Evolutionary conservation across 2,888 invertebrate species (phyloP), one percentile per base, ranked within the genome.

Genomic region (Masnerella sp.): DNA sequence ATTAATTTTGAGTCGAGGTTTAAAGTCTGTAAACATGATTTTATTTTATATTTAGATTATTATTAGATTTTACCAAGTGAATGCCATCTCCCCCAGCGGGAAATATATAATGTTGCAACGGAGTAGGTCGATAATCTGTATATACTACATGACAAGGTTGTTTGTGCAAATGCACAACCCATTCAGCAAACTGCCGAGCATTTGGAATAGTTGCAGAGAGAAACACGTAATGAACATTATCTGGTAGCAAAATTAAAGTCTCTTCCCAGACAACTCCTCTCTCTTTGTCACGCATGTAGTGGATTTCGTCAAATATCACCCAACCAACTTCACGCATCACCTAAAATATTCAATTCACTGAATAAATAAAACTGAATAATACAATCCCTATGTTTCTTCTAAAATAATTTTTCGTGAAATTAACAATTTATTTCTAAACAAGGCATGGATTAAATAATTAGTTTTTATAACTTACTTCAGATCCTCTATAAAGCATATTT

Each of bases 191-290:
- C 88, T 99, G 99, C 2, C 96, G 90, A 2, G 99, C 99, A 88
- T 99, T 99, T 1, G 99, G 99, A 80, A 99, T 99, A 0, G 99
- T 99, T 8, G 99, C 99, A 0, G 99, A 99, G 0, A 99, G 90
- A 87, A 99, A 99, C 4, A 99, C 99, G 87, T 97, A 98, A 86
- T 97, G 97, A 0, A 99, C 98, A 84, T 97, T 98, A 86, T 99
- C 97, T 0, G 98, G 99, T 32, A 99, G 88, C 25, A 99, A 90
- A 83, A 99, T 99, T 28, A 99, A 91, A 0, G 99, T 98, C 89
- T 99, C 99, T 90, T 98, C 98, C 99, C 99, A 99, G 0, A 99
- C 99, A 5, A 99, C 99, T 51, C 99, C 99, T 84, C 99, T 91
- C 87, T 99, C 99, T 88, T 98, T 98, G 86, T 99, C 98, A 81